phyloP scores from a whole-genome alignment of 2,888 invertebrate genomes.

The Pristionchus exspectatus region DNA sequence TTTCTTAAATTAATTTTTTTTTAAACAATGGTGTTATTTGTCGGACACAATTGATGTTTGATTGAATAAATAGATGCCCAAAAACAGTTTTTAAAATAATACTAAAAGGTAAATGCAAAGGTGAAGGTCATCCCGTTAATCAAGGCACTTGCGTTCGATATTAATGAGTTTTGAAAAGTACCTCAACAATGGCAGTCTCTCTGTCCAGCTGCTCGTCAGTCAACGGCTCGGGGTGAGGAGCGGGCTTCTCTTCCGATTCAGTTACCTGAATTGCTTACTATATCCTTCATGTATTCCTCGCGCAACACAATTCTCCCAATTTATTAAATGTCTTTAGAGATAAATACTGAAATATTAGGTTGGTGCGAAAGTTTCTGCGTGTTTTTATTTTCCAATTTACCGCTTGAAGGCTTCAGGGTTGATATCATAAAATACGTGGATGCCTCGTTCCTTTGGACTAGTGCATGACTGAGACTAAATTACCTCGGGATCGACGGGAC shows the following conservation, averaged over 20 bases:
- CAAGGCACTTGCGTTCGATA: no score
- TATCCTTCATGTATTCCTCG: neutral
- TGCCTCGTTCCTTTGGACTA: no score
- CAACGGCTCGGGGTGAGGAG: neutral
- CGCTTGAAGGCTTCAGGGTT: no score
- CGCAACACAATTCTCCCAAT: no score
- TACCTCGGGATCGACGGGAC: neutral
- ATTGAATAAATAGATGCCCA: no score
- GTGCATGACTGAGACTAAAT: no score
- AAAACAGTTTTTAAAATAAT: no score
- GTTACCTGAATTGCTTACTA: neutral
- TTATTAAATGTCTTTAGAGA: no score
- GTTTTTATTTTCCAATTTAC: neutral
- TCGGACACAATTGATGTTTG: neutral
- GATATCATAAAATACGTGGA: no score
- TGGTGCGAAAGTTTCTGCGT: neutral
- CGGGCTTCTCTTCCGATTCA: neutral
- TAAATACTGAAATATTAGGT: neutral
- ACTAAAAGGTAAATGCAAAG: no score
- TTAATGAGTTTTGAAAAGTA: neutral
- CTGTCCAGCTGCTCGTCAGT: neutral
- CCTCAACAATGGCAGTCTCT: slow-evolving; percentile 18
- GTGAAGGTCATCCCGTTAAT: no score
- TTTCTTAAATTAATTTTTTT: neutral
- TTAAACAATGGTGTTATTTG: neutral